Percentiles rank a stretch among this genome's conserved stretches.
Conservation (phyloP, 2,888 invertebrate species). For the Perizoma flavofasciatum region DNA sequence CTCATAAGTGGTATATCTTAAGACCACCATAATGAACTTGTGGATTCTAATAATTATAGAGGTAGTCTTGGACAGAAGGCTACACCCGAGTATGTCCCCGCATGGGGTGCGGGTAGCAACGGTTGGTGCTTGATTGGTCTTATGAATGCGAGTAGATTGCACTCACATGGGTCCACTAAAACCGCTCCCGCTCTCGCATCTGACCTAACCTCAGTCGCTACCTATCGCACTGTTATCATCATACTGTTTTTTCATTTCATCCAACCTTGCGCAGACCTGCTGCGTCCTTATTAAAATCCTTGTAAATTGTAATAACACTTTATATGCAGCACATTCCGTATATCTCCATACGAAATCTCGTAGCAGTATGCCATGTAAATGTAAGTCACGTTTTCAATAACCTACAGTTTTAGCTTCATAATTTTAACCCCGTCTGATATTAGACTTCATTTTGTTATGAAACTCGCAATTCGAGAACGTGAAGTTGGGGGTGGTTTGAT, state of each 20-base stretch:
- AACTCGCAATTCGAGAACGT: slow-evolving; percentile 55
- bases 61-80: background rate
- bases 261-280: slow-evolving; percentile 32
- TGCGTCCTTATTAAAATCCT: slow-evolving; percentile 41
- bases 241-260: slow-evolving; percentile 30
- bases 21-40: no score
- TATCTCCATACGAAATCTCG: slow-evolving; percentile 64
- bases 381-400: slow-evolving; percentile 84
- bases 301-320: slow-evolving; percentile 43
- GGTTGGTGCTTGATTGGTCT: slow-evolving; percentile 81
- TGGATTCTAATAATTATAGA: no score
- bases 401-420: slow-evolving; percentile 83
- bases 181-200: slow-evolving; percentile 41
- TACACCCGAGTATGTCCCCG: slow-evolving; percentile 35
- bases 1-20: no score
- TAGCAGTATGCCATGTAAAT: slow-evolving; percentile 76
- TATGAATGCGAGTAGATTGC: slow-evolving; percentile 82
- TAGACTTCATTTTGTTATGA: slow-evolving; percentile 80
- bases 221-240: slow-evolving; percentile 35
- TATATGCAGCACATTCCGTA: slow-evolving; percentile 47
- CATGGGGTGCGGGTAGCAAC: slow-evolving; percentile 63
- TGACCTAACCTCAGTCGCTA: slow-evolving; percentile 25
- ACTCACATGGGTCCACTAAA: slow-evolving; percentile 45
- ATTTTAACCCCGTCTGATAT: slow-evolving; percentile 80
- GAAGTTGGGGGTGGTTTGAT: slow-evolving; percentile 29